These are phyloP conservation scores for Pygmarrhopalites habei DNA, from an alignment of 1,140 invertebrate species.

Conservation along the genomic window DNA sequence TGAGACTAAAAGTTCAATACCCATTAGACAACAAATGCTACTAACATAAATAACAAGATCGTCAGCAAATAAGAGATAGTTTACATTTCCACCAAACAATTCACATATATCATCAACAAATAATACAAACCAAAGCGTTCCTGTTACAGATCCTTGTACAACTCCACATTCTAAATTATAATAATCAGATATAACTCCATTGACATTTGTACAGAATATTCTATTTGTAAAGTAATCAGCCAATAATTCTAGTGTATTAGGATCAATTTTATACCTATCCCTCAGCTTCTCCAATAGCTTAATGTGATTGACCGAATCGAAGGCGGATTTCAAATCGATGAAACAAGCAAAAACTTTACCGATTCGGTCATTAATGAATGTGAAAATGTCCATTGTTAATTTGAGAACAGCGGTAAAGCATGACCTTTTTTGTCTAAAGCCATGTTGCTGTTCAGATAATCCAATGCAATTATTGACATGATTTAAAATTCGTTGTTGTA, in stretches of 20 bases:
- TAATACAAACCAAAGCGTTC: not conserved
- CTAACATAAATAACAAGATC: not conserved
- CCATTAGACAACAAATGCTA: not conserved
- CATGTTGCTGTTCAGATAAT: slow-evolving; percentile 15
- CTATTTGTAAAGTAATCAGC: not conserved
- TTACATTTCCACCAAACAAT: not conserved
- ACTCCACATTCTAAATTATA: not conserved
- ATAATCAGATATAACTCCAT: not conserved
- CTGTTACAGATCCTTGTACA: not conserved
- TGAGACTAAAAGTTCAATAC: not conserved
- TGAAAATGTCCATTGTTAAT: slow-evolving; percentile 5
- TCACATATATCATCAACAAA: not conserved
- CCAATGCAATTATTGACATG: not conserved
- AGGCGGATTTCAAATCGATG: slow-evolving; percentile 5
- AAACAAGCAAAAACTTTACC: slow-evolving; percentile 8
- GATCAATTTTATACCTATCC: not conserved
- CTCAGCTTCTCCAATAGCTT: not conserved
- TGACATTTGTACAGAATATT: not conserved
- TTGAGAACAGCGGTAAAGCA: not conserved
- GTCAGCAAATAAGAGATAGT: not conserved
- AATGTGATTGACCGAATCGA: not conserved
- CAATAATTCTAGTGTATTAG: not conserved
- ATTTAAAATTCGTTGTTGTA: not conserved
- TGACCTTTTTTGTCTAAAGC: not conserved
- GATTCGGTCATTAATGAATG: not conserved